Evolutionary conservation across 2,113 vertebrate species (phyloP).

Genomic region (Parus major): DNA sequence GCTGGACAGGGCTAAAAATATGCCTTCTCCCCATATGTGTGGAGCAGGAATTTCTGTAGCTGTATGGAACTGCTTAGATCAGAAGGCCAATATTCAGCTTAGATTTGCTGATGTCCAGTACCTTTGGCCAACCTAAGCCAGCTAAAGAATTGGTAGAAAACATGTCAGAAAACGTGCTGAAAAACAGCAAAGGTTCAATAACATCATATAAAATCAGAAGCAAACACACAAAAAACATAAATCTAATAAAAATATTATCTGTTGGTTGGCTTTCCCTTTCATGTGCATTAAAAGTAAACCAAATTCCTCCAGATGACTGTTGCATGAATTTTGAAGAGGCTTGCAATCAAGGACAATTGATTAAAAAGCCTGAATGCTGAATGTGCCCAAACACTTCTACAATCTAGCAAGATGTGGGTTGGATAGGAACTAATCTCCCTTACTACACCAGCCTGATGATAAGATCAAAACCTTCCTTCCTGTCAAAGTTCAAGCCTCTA

Average conservation of each 20-base stretch:
- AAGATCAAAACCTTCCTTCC: background rate
- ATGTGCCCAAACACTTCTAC: background rate
- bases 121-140: background rate
- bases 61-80: background rate
- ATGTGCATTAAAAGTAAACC: background rate
- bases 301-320: background rate
- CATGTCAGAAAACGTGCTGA: background rate
- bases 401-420: background rate
- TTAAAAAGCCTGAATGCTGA: background rate
- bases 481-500: background rate
- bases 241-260: background rate
- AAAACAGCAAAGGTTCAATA: background rate
- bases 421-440: background rate
- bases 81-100: background rate
- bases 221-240: background rate
- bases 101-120: background rate
- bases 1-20: constrained; percentile 25
- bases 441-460: background rate
- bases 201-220: background rate
- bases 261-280: background rate
- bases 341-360: background rate
- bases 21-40: background rate
- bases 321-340: background rate
- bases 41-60: background rate
- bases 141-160: background rate